Base-by-base conservation (phyloP, 37 sponge, comb jelly and placozoan species). In the Cliona cf. orientalis region DNA sequence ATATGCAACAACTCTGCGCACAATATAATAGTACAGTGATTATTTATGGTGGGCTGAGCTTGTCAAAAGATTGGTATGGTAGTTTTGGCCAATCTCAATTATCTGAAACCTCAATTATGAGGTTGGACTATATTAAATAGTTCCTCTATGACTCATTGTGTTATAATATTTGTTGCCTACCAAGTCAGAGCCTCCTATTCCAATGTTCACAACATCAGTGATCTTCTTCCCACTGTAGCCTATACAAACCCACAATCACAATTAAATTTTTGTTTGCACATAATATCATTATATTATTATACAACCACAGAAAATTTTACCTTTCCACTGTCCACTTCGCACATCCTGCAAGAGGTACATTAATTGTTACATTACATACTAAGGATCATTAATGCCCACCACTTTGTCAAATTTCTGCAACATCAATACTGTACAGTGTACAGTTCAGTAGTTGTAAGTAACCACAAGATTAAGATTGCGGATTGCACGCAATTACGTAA, bases 121-220 rank as follows among this genome's bases (percentile, higher is more conserved):
- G 28, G 34, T n/a, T 23, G 22, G 19, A 66, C 21, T 66, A 19
- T 17, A 66, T 66, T 23, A 32, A 32, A 66, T 66, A 23, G 35
- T 66, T 23, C 21, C 21, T 66, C 21, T 23, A 23, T 32, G 19
- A n/a, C n/a, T 32, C 69, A 66, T 32, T 66, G 31, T 32, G 22
- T n/a, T n/a, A n/a, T n/a, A n/a, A n/a, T n/a, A n/a, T n/a, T n/a
- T n/a, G n/a, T n/a, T n/a, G n/a, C 71, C 44, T 46, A 92, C 96
- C 75, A 99, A 86, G 72, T 99, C 99, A 35, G 99, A 99, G 38
- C 99, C 99, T 38, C 99, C 99, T 76, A 99, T 99, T 5, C 99
- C 99, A 80, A 99, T 99, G 59, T 99, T 99, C 65, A 99, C 97
- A 19, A 99, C 95, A 82, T 99, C 99, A 60, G 99, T 96, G 59